phyloP scores from a whole-genome alignment of 2,113 vertebrate genomes.

The Condylura cristata region DNA sequence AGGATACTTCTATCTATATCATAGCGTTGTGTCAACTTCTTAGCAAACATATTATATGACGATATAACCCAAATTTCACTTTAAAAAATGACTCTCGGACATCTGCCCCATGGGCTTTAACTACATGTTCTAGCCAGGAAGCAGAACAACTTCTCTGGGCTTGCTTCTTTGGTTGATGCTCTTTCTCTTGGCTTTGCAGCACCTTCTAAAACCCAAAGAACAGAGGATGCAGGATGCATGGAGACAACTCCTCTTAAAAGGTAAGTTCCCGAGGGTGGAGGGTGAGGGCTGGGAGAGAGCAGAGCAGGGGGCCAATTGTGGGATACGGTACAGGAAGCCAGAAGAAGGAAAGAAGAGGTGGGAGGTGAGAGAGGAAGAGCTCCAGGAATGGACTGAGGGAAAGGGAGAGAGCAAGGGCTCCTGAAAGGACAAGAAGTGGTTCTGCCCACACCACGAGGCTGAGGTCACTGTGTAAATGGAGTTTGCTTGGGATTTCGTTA shows the following conservation, averaged over 20 bases:
- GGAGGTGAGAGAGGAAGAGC: background rate
- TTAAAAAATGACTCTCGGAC: background rate
- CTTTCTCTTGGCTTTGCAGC: background rate
- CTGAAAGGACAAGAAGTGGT: background rate
- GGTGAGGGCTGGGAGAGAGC: background rate
- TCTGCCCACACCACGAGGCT: no score
- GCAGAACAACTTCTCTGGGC: background rate
- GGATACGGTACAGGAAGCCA: background rate
- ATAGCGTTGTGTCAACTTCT: background rate
- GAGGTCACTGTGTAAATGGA: no score
- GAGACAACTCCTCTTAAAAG: background rate
- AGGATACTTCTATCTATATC: background rate
- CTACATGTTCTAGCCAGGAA: background rate
- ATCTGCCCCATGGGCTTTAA: background rate
- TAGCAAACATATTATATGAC: background rate
- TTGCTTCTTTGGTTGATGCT: background rate
- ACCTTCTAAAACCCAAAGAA: background rate
- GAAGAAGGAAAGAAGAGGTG: background rate
- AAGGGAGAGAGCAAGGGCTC: no score
- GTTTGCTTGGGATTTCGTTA: background rate
- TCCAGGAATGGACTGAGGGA: background rate
- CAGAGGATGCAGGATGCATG: background rate
- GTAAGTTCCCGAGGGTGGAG: fast-evolving
- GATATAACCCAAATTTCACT: background rate
- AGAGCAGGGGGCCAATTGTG: no score